These are phyloP conservation scores for Cyrtorhinus lividipennis DNA, from an alignment of 1,140 invertebrate species.

Conservation along the genomic window DNA sequence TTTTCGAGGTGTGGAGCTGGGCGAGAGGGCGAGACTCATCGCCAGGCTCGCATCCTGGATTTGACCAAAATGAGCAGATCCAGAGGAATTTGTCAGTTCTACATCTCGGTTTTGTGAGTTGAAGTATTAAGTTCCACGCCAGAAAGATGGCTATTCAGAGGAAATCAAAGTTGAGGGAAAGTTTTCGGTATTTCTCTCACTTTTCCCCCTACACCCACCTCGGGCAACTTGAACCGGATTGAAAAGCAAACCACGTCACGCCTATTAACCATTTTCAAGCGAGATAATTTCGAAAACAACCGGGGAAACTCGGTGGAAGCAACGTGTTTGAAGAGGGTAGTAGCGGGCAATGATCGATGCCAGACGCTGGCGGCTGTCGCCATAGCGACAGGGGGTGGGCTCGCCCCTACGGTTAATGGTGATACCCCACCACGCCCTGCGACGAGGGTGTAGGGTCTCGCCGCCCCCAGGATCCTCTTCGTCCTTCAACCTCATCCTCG, in stretches of 20 bases:
- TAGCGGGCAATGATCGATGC: conserved; percentile 12
- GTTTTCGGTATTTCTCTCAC: too few relatives aligned
- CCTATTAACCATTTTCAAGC: not conserved
- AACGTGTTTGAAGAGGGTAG: not conserved
- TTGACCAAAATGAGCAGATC: too few relatives aligned
- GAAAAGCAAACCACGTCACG: not conserved
- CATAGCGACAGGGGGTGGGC: conserved; percentile 8
- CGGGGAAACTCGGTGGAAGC: not conserved
- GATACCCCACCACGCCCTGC: not conserved
- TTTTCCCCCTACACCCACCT: too few relatives aligned
- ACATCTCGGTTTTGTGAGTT: too few relatives aligned
- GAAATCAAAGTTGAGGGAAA: too few relatives aligned
- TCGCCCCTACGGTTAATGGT: conserved; percentile 9
- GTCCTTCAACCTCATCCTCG: not conserved
- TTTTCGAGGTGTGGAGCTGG: too few relatives aligned
- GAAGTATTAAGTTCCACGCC: too few relatives aligned
- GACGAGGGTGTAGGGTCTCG: not conserved
- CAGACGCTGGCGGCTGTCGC: conserved; percentile 18
- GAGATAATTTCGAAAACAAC: not conserved
- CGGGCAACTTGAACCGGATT: not conserved
- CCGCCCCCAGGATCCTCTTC: not conserved
- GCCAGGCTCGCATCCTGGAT: too few relatives aligned
- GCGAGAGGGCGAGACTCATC: too few relatives aligned
- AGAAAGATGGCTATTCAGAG: too few relatives aligned
- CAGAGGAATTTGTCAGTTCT: too few relatives aligned